Evolutionary conservation across 2,797 vertebrate species (phyloP).

Genomic region (Oreonectes daqikongensis): DNA sequence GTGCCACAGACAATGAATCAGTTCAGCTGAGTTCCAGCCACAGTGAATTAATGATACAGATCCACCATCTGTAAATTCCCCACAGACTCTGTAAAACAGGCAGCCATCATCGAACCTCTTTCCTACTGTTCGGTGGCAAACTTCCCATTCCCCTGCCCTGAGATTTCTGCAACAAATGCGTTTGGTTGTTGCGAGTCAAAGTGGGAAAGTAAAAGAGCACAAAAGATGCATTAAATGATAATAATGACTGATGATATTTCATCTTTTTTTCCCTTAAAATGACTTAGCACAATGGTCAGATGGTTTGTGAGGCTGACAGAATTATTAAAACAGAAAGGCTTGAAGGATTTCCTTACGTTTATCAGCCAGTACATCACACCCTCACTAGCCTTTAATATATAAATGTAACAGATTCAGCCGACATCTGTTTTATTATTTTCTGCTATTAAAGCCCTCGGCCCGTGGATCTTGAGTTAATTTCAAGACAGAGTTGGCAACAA

Average conservation of each 20-base stretch:
- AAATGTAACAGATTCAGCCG: slow-evolving; percentile 66
- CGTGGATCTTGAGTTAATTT: slow-evolving; percentile 69
- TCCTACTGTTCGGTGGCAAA: slow-evolving; percentile 65
- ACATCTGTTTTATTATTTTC: slow-evolving; percentile 67
- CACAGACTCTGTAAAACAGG: slow-evolving; percentile 60
- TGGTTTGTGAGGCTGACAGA: slow-evolving; percentile 73
- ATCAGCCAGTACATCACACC: slow-evolving; percentile 74
- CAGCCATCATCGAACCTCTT: slow-evolving; percentile 61
- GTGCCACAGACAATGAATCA: slow-evolving; percentile 64
- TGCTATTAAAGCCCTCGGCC: slow-evolving; percentile 68
- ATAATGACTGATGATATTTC: slow-evolving; percentile 78
- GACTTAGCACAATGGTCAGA: slow-evolving; percentile 76
- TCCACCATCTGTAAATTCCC: slow-evolving; percentile 67
- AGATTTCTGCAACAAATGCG: slow-evolving; percentile 62
- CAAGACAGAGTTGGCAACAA: slow-evolving; percentile 65
- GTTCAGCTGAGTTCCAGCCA: slow-evolving; percentile 62
- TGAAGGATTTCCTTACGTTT: slow-evolving; percentile 76
- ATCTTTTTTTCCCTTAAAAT: slow-evolving; percentile 68
- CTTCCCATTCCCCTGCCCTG: slow-evolving; percentile 57
- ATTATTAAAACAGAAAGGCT: slow-evolving; percentile 79
- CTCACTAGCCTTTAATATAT: slow-evolving; percentile 70
- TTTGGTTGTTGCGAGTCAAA: slow-evolving; percentile 62
- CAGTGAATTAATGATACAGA: slow-evolving; percentile 69
- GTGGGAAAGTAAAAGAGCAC: slow-evolving; percentile 60
- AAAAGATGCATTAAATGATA: slow-evolving; percentile 82